Percentiles rank a stretch among this genome's conserved stretches.
These are phyloP conservation scores for Lasius platythorax DNA, from an alignment of 2,888 invertebrate species.

Conservation along the genomic window DNA sequence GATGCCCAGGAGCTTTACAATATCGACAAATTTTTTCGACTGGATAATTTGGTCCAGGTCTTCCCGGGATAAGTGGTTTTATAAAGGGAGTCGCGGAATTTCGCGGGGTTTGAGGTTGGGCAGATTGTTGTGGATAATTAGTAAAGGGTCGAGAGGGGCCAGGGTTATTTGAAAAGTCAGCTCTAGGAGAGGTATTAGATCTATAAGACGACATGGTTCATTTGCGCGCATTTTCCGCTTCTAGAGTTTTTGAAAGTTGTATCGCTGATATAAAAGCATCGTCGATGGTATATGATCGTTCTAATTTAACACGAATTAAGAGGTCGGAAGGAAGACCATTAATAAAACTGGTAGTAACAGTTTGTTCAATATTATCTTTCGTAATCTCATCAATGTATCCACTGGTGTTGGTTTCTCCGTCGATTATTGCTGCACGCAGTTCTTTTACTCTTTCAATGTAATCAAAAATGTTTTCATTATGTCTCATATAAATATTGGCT, in stretches of 20 bases:
- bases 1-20: background rate
- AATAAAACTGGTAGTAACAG: too few species aligned
- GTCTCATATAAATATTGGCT: too few species aligned
- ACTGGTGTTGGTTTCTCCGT: too few species aligned
- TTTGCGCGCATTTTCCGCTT: background rate
- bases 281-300: background rate
- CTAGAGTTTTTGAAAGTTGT: background rate
- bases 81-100: background rate
- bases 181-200: background rate
- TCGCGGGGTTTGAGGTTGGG: too few species aligned
- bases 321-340: background rate
- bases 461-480: too few species aligned
- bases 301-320: background rate
- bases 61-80: background rate
- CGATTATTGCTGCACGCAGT: too few species aligned
- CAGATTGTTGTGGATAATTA: too few species aligned
- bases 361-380: too few species aligned
- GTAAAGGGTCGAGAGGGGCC: too few species aligned
- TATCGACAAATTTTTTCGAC: background rate
- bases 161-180: background rate
- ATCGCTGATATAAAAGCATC: background rate
- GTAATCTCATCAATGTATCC: too few species aligned
- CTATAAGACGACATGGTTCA: background rate
- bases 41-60: background rate
- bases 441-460: too few species aligned